Evolutionary conservation across 2,797 vertebrate species (phyloP).

Genomic region (Sebastolobus altivelis): DNA sequence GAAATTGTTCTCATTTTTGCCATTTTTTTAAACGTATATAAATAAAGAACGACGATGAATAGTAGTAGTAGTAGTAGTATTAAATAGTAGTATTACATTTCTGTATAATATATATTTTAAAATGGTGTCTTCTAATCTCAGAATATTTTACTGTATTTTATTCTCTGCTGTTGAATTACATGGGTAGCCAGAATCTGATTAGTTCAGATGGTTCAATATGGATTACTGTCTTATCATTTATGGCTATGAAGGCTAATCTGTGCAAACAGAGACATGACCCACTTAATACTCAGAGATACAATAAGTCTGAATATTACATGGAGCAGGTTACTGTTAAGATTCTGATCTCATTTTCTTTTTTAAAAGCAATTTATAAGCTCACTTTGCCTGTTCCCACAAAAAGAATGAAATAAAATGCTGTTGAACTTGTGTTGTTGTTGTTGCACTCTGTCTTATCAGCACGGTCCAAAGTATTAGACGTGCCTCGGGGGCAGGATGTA

Average conservation of each 20-base stretch:
- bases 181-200: background rate
- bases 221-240: slow-evolving; percentile 2
- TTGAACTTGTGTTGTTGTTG: slow-evolving; percentile 30
- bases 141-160: background rate
- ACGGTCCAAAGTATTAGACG: slow-evolving; percentile 55
- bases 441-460: slow-evolving; percentile 53
- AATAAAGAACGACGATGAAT: background rate
- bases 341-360: background rate
- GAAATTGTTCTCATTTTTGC: background rate
- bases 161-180: background rate
- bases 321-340: background rate
- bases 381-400: background rate
- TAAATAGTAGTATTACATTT: background rate
- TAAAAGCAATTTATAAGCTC: background rate
- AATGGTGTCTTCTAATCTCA: background rate
- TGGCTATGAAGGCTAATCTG: background rate
- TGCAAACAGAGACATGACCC: background rate
- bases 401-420: background rate
- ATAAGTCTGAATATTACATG: background rate
- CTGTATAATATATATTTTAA: background rate
- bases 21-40: background rate
- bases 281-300: background rate
- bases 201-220: background rate
- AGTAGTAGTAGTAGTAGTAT: background rate
- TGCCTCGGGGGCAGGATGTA: background rate